Conservation (phyloP, 2,113 vertebrate genomes). For the Seriola dumerili region DNA sequence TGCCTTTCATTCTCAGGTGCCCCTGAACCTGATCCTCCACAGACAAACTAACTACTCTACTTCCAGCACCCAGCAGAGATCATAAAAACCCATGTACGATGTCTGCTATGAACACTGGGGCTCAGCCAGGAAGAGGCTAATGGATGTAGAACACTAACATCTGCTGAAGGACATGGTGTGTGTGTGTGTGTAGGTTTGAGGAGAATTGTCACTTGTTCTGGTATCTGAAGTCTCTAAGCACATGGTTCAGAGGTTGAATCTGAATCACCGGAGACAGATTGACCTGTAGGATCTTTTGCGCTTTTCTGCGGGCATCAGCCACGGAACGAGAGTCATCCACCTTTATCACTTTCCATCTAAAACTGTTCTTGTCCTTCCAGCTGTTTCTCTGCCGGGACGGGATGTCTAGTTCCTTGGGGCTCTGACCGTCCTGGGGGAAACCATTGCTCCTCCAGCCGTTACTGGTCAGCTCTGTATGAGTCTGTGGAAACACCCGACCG, state of each 20-base stretch:
- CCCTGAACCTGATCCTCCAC: constrained; percentile 26
- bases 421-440: constrained; percentile 38
- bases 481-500: constrained; percentile 70
- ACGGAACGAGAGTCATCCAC: constrained; percentile 78
- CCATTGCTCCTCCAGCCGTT: constrained; percentile 74
- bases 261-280: constrained; percentile 78
- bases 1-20: constrained; percentile 2
- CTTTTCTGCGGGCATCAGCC: constrained; percentile 75
- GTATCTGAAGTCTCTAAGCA: constrained; percentile 74
- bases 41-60: constrained; percentile 10
- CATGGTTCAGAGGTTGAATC: constrained; percentile 76
- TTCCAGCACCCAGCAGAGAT: constrained; percentile 10
- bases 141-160: constrained; percentile 56
- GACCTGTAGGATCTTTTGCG: constrained; percentile 79
- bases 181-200: neutral
- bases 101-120: constrained; percentile 42
- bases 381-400: constrained; percentile 42
- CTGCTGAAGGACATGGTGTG: constrained; percentile 33
- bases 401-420: constrained; percentile 44
- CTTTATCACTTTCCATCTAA: constrained; percentile 74
- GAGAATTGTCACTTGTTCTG: constrained; percentile 62
- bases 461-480: constrained; percentile 74
- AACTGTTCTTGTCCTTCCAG: constrained; percentile 69
- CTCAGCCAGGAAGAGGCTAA: constrained; percentile 32
- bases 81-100: constrained; percentile 26